Conservation (phyloP, 2,888 invertebrate genomes). For the Eilema sororculum region DNA sequence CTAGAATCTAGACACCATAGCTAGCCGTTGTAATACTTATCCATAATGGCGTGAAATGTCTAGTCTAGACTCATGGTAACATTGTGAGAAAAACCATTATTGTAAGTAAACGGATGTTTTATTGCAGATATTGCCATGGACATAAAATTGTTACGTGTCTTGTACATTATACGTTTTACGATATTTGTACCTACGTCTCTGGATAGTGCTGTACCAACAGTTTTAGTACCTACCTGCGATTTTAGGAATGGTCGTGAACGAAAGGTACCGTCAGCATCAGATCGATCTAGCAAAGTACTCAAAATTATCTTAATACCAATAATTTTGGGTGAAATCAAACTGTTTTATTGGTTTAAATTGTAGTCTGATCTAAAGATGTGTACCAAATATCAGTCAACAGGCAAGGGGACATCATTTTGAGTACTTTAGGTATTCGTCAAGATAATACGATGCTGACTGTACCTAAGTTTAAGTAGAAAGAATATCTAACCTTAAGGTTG, state of each 20-base stretch:
- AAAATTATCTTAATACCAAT: no score
- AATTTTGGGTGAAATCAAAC: neutral
- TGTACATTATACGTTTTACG: neutral
- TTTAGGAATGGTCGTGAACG: neutral
- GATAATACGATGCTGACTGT: no score
- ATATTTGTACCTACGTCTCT: neutral
- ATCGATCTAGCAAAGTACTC: no score
- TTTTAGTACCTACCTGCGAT: conserved; percentile 9
- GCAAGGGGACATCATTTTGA: no score
- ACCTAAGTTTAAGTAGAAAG: no score
- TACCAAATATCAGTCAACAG: no score
- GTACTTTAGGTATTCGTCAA: no score
- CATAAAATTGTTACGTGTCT: conserved; percentile 19
- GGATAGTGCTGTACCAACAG: neutral
- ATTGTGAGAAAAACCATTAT: conserved; percentile 14
- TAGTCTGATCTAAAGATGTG: no score
- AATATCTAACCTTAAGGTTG: neutral
- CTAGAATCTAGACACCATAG: neutral
- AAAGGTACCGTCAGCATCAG: neutral
- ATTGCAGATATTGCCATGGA: conserved; percentile 6
- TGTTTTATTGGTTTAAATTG: no score
- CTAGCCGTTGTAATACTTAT: neutral
- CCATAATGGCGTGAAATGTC: neutral
- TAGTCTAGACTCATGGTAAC: conserved; percentile 1
- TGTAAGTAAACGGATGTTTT: conserved; percentile 14